Base-by-base conservation (phyloP, 2,888 invertebrate genomes). In the Phanerotoma sp. region DNA sequence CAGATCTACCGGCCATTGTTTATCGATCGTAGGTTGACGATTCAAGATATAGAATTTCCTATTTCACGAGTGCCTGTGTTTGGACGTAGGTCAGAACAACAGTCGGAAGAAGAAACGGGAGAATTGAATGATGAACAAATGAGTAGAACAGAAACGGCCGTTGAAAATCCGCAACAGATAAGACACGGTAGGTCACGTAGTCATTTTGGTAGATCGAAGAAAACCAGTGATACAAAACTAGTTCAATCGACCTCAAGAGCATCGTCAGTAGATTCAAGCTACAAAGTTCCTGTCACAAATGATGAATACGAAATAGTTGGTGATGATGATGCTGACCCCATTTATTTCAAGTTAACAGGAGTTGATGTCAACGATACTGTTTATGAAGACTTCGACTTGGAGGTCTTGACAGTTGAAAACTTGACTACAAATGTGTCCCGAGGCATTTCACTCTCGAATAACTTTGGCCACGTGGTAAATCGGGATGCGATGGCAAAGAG, bases 181-280 rank as follows among this genome's bases (percentile, higher is more conserved):
- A 75, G 82, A 33, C 82, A 82, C 64, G 73, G 80, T 16, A 73
- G 80, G 44, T 81, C 81, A 1, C 68, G 79, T 6, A 71, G 62
- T 35, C 75, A 78, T 55, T 69, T 77, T 10, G 58, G 55, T 0
- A 62, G 72, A 20, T 64, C 69, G 13, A 32, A 49, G 11, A 62
- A 55, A 40, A 30, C 49, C 35, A 56, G 54, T 1, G 56, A 54
- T 16, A 21, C 42, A 32, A 18, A 38, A 25, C 30, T 11, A 38
- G 18, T 16, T 18, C 18, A 16, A 38, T 20, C 20, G 40, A 41
- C 6, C 9, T 46, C 9, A 4, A 30, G 9, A 28, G 30, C 22
- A 41, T 28, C 41, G 35, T 20, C 22, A 50, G 22, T 25, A 6
- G 38, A 6, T 33, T 41, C 1, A 18, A 13, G 9, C 5, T 35